Percentiles rank a stretch among this genome's conserved stretches.
phyloP scores from a whole-genome alignment of 2,888 invertebrate genomes.

The Biston betularia region DNA sequence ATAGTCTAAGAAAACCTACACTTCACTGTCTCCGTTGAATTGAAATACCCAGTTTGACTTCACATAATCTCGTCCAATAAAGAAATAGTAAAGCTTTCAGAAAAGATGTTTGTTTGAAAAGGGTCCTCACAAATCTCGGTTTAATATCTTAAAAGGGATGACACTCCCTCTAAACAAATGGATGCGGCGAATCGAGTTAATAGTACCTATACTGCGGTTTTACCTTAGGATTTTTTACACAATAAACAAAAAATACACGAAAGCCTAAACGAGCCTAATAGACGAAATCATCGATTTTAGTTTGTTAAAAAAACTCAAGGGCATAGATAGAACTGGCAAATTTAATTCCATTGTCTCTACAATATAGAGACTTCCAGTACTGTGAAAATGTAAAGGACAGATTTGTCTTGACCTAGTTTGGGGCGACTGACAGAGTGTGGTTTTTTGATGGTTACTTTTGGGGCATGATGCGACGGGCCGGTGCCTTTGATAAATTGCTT shows the following conservation, averaged over 20 bases:
- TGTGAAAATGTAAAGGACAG: conserved; percentile 7
- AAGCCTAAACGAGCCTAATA: no score
- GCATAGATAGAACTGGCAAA: background rate
- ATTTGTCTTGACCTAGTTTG: conserved; percentile 24
- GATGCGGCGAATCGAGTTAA: background rate
- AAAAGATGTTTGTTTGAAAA: conserved; percentile 51
- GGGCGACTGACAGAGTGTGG: conserved; percentile 15
- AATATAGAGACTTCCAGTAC: background rate
- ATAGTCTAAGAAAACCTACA: conserved; percentile 17
- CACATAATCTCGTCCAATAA: conserved; percentile 45
- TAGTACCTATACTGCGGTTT: background rate
- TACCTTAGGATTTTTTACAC: background rate
- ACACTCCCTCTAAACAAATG: conserved; percentile 25
- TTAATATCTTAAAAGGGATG: conserved; percentile 55
- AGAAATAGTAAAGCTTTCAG: conserved; percentile 41
- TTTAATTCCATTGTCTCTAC: no score
- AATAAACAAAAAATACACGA: no score
- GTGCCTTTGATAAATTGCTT: conserved; percentile 19
- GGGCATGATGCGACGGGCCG: conserved; percentile 6
- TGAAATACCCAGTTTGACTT: conserved; percentile 36
- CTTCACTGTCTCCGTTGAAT: conserved; percentile 30
- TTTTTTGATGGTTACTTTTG: conserved; percentile 23
- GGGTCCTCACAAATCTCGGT: conserved; percentile 47
- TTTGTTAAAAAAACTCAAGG: no score
- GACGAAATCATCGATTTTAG: no score